Conservation (phyloP, 2,797 vertebrate species). For the Chelon auratus region DNA sequence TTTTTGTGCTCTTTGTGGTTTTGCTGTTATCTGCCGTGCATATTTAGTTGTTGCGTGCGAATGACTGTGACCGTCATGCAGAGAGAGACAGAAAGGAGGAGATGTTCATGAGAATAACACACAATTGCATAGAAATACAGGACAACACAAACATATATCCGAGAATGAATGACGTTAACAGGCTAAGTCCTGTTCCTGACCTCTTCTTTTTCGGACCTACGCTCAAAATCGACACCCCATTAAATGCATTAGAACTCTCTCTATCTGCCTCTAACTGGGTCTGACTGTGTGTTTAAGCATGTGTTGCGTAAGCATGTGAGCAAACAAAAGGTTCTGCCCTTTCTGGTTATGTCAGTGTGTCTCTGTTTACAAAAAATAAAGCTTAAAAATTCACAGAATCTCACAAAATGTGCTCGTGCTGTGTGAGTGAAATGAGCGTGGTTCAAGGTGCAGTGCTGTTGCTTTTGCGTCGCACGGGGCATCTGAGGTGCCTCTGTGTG, state of each 20-base stretch:
- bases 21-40: constrained; percentile 21
- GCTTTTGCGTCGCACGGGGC: neutral
- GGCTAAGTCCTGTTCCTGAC: constrained; percentile 20
- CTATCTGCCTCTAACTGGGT: constrained; percentile 27
- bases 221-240: constrained; percentile 43
- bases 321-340: constrained; percentile 29
- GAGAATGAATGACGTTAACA: constrained; percentile 3
- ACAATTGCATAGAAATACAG: constrained; percentile 4
- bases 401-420: constrained; percentile 6
- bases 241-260: constrained; percentile 44
- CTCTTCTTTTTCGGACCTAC: constrained; percentile 31
- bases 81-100: constrained; percentile 21
- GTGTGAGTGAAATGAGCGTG: neutral
- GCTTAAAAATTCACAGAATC: constrained; percentile 11
- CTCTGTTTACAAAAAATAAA: constrained; percentile 68
- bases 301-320: constrained; percentile 28
- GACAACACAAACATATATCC: constrained; percentile 4
- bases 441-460: constrained; percentile 9
- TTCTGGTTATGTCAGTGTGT: constrained; percentile 22
- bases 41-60: constrained; percentile 12
- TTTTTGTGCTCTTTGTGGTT: constrained; percentile 28
- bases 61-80: constrained; percentile 13
- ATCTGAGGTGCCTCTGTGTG: constrained; percentile 4
- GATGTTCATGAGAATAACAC: neutral
- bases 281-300: constrained; percentile 37